These are phyloP conservation scores for Elaphurus davidianus DNA, from an alignment of 2,113 vertebrate species.

Conservation along the genomic window DNA sequence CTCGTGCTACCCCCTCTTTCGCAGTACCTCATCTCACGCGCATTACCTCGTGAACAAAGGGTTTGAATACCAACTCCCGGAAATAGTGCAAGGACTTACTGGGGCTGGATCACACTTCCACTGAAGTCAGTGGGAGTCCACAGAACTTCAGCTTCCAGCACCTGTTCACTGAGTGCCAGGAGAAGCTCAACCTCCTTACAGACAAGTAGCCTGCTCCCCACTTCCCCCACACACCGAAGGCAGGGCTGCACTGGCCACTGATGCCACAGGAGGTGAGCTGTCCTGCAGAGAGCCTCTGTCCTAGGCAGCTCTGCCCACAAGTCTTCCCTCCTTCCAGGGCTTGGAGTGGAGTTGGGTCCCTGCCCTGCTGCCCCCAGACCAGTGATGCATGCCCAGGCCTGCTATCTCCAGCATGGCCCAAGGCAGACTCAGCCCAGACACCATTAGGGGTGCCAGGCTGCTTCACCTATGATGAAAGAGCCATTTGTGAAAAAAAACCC, in stretches of 20 bases:
- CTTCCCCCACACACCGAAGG: accelerated
- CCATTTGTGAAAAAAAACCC: not conserved
- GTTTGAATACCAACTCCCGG: not conserved
- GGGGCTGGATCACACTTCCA: not conserved
- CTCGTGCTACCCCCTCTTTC: accelerated
- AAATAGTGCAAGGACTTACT: not conserved
- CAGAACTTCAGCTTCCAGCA: not conserved
- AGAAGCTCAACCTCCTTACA: not conserved
- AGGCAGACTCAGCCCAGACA: not conserved
- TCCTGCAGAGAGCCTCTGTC: not conserved
- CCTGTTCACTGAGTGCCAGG: not conserved
- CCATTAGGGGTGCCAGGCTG: not conserved
- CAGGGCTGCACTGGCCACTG: not conserved
- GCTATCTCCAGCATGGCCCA: not conserved
- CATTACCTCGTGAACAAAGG: not conserved
- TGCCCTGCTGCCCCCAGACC: not conserved
- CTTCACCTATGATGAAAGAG: not conserved
- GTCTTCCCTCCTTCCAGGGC: not conserved
- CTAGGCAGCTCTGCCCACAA: not conserved
- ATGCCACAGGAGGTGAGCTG: not conserved
- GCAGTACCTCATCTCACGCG: accelerated
- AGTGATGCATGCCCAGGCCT: not conserved
- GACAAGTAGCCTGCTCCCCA: not conserved
- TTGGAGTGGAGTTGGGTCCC: not conserved
- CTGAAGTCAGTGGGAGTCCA: not conserved